Base-by-base conservation (phyloP, 2,888 invertebrate species). In the Muscina levida region DNA sequence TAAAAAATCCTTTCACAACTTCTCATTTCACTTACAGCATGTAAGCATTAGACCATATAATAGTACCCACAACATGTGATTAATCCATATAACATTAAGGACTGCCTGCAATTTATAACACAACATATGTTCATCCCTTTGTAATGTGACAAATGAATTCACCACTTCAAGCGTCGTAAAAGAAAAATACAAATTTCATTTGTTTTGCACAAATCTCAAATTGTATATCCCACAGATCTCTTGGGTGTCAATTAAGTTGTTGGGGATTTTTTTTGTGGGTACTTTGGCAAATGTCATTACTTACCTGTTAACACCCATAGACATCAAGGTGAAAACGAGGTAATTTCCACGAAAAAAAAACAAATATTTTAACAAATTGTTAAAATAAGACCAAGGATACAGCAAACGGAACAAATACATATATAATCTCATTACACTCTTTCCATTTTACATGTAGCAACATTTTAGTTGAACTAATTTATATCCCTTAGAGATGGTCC, bases 261-360 rank as follows among this genome's bases (percentile, higher is more conserved):
- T 8, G 37, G 19, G 1, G 37, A 11, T 19, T 31, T n/a, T 19
- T 31, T 31, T 31, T 1, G 37, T 31, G 17, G 37, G 19, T 59
- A 24, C 39, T 59, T 59, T 59, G 39, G 19, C 39, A 37, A 59
- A 59, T 59, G 39, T 19, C 37, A 59, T 59, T 39, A 59, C 8
- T 59, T 19, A 59, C 59, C 59, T 59, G 37, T 59, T 59, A 59
- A 59, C 59, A 59, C 59, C 59, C 37, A 37, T 8, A 59, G 39
- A 37, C 19, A 59, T 57, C 57, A 57, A 19, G 13, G 11, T n/a
- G n/a, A 17, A 59, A 39, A 59, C 37, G 59, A 37, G 59, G 37
- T 59, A 59, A 59, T 39, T 59, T 59, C 17, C 31, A 31, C n/a
- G 57, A 17, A 39, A 15, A 15, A 17, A 59, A 56, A 56, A 39